Evolutionary conservation across 1,140 invertebrate species (phyloP).

Genomic region (Drosophila seguyi): DNA sequence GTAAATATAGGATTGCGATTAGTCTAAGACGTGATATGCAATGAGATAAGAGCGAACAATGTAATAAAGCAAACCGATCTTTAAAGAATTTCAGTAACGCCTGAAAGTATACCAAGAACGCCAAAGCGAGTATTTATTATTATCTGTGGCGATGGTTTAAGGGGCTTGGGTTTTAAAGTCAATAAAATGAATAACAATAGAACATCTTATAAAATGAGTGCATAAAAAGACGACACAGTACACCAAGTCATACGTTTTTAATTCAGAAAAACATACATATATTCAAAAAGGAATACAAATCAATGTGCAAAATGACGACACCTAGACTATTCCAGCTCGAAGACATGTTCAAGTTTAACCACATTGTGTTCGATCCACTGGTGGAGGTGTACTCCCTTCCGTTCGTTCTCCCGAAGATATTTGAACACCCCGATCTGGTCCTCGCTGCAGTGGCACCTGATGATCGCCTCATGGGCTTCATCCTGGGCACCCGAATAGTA

Average conservation of each 20-base stretch:
- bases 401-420: conserved; percentile 23
- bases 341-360: conserved; percentile 54
- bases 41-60: conserved; percentile 35
- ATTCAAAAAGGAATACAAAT: neutral
- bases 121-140: too few relatives aligned
- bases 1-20: conserved; percentile 61
- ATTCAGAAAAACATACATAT: neutral
- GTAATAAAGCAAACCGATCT: conserved; percentile 35
- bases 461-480: conserved; percentile 30
- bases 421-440: conserved; percentile 38
- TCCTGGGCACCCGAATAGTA: conserved; percentile 17
- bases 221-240: neutral
- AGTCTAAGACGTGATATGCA: conserved; percentile 73
- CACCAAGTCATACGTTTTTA: neutral
- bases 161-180: neutral
- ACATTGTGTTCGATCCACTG: conserved; percentile 39
- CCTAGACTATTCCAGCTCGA: conserved; percentile 28
- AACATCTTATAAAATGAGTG: neutral
- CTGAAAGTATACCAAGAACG: conserved; percentile 10
- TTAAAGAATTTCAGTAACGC: conserved; percentile 3
- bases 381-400: conserved; percentile 38
- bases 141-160: neutral
- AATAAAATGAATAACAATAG: neutral
- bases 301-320: conserved; percentile 26
- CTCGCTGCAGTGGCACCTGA: conserved; percentile 32